Conservation (phyloP, 2,797 vertebrate species). For the Muraenolepis orangiensis region DNA sequence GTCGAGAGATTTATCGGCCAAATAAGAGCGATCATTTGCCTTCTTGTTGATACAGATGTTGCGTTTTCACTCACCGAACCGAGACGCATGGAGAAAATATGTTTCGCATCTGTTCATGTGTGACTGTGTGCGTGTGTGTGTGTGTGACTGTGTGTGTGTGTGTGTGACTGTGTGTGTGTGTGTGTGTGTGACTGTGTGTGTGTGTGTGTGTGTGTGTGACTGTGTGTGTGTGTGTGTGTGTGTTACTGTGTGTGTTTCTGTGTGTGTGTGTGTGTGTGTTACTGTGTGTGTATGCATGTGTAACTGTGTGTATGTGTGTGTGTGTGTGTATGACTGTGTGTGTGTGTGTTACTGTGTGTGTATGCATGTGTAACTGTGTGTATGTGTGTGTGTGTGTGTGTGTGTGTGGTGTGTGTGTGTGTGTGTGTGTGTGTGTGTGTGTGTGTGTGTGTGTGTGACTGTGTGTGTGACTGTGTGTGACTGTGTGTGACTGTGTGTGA, state of each 20-base stretch:
- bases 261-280: not conserved
- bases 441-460: not conserved
- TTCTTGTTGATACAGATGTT: slow-evolving; percentile 85
- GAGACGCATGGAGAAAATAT: not conserved
- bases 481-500: not conserved
- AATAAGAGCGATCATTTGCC: not conserved
- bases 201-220: not conserved
- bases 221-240: slow-evolving; percentile 1
- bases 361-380: too few species aligned
- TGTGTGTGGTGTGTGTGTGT: not conserved
- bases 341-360: not conserved
- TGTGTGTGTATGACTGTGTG: not conserved
- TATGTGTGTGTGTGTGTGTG: not conserved
- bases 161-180: too few species aligned
- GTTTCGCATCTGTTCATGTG: too few species aligned
- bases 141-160: not conserved
- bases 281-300: not conserved
- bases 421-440: too few species aligned
- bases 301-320: too few species aligned
- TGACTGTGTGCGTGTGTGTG: not conserved
- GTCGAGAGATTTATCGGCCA: slow-evolving; percentile 18
- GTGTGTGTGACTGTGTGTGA: not conserved
- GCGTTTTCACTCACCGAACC: slow-evolving; percentile 60
- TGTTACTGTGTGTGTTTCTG: not conserved
- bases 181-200: slow-evolving; percentile 1